A percentile compares a stretch with the other conserved stretches of the same genome.
Conservation (phyloP, 1,140 invertebrate species). For the Antheraea mylitta region DNA sequence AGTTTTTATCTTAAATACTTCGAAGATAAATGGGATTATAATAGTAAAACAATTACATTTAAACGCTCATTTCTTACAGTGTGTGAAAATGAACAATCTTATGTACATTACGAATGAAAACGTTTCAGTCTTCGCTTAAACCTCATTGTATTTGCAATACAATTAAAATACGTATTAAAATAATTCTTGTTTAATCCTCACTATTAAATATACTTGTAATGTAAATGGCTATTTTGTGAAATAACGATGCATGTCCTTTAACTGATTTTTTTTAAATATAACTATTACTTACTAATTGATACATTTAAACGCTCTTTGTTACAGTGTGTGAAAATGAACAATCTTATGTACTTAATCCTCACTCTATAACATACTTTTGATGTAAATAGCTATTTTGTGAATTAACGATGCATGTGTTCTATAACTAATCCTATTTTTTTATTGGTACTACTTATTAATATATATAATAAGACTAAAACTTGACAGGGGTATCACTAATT, state of each 20-base stretch:
- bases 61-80: slow-evolving; percentile 8
- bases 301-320: too few relatives aligned
- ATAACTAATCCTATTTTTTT: too few relatives aligned
- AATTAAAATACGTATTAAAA: background rate
- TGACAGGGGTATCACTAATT: background rate
- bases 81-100: background rate
- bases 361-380: too few relatives aligned
- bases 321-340: too few relatives aligned
- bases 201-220: background rate
- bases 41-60: slow-evolving; percentile 40
- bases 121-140: background rate
- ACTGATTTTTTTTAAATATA: too few relatives aligned
- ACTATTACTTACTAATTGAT: too few relatives aligned
- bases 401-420: background rate
- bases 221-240: background rate
- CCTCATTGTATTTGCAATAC: background rate
- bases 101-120: background rate
- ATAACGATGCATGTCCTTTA: background rate
- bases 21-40: slow-evolving; percentile 40
- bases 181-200: background rate
- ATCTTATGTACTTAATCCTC: too few relatives aligned
- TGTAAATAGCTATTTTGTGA: background rate
- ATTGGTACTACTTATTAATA: too few relatives aligned
- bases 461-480: too few relatives aligned
- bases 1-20: slow-evolving; percentile 31